Base-by-base conservation (phyloP, 2,797 vertebrate species). In the Hyperoplus lanceolatus region DNA sequence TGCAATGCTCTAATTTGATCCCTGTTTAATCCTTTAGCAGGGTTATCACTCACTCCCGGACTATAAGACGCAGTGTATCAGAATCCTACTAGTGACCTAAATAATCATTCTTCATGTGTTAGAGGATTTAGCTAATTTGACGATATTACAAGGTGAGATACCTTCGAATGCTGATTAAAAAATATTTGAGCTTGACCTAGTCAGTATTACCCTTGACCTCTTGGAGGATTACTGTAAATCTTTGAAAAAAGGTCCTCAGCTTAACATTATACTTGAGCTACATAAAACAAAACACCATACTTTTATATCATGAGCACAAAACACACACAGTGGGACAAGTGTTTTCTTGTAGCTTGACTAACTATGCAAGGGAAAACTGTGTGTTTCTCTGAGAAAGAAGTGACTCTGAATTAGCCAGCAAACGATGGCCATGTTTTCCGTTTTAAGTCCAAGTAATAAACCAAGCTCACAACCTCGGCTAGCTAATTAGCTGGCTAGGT, bases 1-100 rank as follows among this genome's bases (percentile, higher is more conserved):
- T 51, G 38, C 60, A 70, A 42, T 38, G 41, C n/a, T 36, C 54
- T 69, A 59, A 71, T 50, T 15, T 80, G 50, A 78, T 66, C 29
- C 36, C 4, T 62, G 64, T 64, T 59, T 53, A 75, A 75, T 42
- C 70, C 38, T 36, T 51, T 41, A 56, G 61, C 41, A 9, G 38
- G 59, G 54, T 42, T 56, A 45, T 49, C 59, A 48, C n/a, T 49
- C 59, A 48, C n/a, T 55, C 42, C n/a, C 46, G 41, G 16, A 53
- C n/a, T 61, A 61, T 69, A 45, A 38, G 38, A 12, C 10, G 3
- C 53, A 10, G 4, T 53, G n/a, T 63, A 42, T 15, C 18, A 48
- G n/a, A 57, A 56, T 42, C 16, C 56, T 55, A 46, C 10, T 12
- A 18, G 7, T n/a, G 5, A 58, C 51, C 29, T 39, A n/a, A 54